Evolutionary conservation across 2,113 vertebrate genomes (phyloP).

Genomic region (Sorex araneus): DNA sequence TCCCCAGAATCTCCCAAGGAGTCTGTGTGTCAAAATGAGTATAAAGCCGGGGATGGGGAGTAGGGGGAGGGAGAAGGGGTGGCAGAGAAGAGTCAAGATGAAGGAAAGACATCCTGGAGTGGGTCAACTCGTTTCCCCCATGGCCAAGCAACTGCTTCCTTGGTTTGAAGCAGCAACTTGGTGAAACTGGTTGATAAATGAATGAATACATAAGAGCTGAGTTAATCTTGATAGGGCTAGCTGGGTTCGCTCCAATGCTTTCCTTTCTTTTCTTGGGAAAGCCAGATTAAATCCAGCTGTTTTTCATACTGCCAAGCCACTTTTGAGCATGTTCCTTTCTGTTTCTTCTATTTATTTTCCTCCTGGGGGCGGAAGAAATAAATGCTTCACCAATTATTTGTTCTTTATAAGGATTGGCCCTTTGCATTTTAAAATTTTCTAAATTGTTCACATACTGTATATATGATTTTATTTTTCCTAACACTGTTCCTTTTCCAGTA

Average conservation of each 20-base stretch:
- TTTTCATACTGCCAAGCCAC: constrained; percentile 61
- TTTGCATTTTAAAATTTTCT: constrained; percentile 65
- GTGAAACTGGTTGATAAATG: constrained; percentile 27
- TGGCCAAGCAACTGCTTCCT: not conserved
- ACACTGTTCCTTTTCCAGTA: constrained; percentile 26
- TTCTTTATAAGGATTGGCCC: constrained; percentile 56
- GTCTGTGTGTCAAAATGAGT: not conserved
- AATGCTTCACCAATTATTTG: constrained; percentile 70
- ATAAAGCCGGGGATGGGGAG: too few species aligned
- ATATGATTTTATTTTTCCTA: constrained; percentile 57
- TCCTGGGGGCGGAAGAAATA: constrained; percentile 71
- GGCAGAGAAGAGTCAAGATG: not conserved
- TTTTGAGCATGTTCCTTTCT: constrained; percentile 68
- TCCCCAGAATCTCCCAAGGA: too few species aligned
- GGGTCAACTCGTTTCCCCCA: too few species aligned
- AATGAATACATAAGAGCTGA: constrained; percentile 46
- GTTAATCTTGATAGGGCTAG: constrained; percentile 48
- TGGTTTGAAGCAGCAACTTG: not conserved
- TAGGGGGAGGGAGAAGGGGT: not conserved
- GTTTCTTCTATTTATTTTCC: constrained; percentile 74
- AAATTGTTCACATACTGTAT: constrained; percentile 73
- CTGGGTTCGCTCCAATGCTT: constrained; percentile 61
- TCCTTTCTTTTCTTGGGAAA: constrained; percentile 73
- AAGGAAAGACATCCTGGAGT: too few species aligned
- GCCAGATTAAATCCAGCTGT: constrained; percentile 79